Evolutionary conservation across 2,113 vertebrate species (phyloP).

Genomic region (Pterocles burchelli): DNA sequence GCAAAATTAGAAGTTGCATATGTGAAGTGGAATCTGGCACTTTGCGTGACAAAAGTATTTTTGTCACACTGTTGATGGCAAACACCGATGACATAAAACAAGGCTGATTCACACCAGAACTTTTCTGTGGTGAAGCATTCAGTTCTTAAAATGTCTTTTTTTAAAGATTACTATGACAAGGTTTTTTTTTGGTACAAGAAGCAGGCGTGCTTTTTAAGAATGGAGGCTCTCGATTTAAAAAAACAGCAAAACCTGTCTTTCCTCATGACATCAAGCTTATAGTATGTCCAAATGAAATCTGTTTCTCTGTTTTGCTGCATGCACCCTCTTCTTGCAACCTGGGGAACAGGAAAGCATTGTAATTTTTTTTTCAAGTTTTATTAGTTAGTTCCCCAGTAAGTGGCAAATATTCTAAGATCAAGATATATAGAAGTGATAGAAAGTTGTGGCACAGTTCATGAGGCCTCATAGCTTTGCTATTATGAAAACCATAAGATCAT

Average conservation of each 20-base stretch:
- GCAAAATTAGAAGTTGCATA: constrained; percentile 25
- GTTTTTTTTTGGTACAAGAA: background rate
- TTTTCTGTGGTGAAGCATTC: background rate
- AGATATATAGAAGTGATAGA: background rate
- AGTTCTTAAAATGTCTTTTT: background rate
- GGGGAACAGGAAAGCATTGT: background rate
- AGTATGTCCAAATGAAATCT: background rate
- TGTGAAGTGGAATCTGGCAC: constrained; percentile 4
- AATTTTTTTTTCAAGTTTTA: constrained; percentile 22
- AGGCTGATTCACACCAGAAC: background rate
- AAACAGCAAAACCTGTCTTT: background rate
- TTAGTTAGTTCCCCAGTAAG: background rate
- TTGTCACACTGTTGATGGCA: constrained; percentile 14
- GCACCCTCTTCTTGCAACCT: background rate
- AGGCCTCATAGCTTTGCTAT: background rate
- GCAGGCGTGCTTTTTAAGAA: background rate
- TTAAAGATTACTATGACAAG: background rate
- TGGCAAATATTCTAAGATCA: constrained; percentile 14
- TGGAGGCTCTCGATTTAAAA: background rate
- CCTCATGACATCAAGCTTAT: background rate
- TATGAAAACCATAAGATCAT: background rate
- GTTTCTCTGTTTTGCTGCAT: constrained; percentile 15
- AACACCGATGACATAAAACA: background rate
- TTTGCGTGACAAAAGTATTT: background rate
- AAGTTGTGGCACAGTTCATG: background rate